phyloP scores from a whole-genome alignment of 1,140 invertebrate species.

The Eriocheir sinensis region DNA sequence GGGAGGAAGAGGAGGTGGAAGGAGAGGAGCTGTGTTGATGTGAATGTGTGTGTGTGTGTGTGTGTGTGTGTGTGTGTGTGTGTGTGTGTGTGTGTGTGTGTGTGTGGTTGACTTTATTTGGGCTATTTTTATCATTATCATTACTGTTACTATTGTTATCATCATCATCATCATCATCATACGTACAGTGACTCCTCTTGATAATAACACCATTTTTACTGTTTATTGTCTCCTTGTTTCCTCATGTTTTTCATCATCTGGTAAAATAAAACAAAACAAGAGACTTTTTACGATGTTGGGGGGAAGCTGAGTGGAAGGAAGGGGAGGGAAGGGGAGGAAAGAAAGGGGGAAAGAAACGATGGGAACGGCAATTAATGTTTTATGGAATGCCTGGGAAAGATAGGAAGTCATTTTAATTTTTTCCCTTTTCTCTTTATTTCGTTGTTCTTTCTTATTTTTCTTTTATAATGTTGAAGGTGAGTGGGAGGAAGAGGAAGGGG shows the following conservation, averaged over 20 bases:
- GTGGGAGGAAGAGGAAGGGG: too few relatives aligned
- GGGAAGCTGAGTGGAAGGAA: too few relatives aligned
- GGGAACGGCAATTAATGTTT: neutral
- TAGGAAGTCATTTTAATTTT: neutral
- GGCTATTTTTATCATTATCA: too few relatives aligned
- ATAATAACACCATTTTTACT: neutral
- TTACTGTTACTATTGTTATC: too few relatives aligned
- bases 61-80: neutral
- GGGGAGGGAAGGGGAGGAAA: too few relatives aligned
- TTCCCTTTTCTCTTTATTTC: too few relatives aligned
- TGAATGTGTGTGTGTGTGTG: neutral
- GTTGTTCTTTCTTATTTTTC: too few relatives aligned
- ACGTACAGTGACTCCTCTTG: neutral
- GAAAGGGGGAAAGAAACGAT: neutral
- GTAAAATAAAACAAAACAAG: too few relatives aligned
- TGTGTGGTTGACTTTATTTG: neutral
- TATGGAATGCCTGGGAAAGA: neutral
- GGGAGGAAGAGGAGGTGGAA: neutral
- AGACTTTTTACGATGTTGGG: too few relatives aligned
- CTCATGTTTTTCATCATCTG: neutral
- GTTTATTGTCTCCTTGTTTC: neutral
- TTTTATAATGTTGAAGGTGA: too few relatives aligned
- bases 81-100: neutral
- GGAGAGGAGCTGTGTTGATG: neutral
- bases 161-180: too few relatives aligned